A percentile compares a stretch with the other conserved stretches of the same genome.
Conservation (phyloP, 2,113 vertebrate genomes). For the Hippocampus zosterae region DNA sequence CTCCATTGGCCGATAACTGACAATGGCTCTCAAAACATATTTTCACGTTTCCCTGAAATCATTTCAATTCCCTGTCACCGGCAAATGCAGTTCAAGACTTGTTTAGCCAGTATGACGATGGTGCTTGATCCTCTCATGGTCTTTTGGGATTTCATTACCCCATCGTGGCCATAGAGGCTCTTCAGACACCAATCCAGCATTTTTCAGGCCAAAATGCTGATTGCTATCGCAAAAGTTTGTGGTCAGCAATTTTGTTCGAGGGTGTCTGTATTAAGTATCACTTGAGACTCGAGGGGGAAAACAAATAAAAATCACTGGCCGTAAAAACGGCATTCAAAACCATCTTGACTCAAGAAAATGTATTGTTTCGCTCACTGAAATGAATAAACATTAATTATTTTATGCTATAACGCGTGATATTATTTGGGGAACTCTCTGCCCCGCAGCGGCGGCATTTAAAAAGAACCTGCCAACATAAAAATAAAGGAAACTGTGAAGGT, state of each 20-base stretch:
- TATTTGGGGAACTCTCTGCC: too few relatives aligned
- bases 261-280: neutral
- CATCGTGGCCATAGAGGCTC: neutral
- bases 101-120: neutral
- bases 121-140: neutral
- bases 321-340: too few relatives aligned
- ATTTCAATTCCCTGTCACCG: neutral
- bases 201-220: neutral
- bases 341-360: too few relatives aligned
- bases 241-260: conserved; percentile 14
- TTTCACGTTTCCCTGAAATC: neutral
- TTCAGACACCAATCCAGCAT: conserved; percentile 2
- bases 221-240: neutral
- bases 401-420: too few relatives aligned
- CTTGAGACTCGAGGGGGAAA: too few relatives aligned
- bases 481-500: too few relatives aligned
- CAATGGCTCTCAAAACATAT: neutral
- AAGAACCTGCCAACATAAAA: too few relatives aligned
- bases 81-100: neutral
- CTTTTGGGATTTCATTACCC: neutral
- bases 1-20: neutral
- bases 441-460: too few relatives aligned
- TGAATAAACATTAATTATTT: too few relatives aligned
- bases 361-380: too few relatives aligned
- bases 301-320: too few relatives aligned